phyloP scores from a whole-genome alignment of 2,888 invertebrate genomes.

The Vesta saturnalis region DNA sequence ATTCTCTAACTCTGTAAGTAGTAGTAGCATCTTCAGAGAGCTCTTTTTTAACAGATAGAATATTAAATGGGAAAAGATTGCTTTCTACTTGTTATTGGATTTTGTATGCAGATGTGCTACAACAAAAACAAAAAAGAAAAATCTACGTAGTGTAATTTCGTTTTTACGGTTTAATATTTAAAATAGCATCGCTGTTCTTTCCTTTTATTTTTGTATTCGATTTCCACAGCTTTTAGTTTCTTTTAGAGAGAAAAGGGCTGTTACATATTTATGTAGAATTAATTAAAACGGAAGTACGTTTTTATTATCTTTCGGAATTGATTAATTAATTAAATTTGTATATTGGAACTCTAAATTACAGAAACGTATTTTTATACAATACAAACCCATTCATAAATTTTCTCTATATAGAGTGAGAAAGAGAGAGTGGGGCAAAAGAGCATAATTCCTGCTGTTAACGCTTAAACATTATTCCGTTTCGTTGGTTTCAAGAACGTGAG shows the following conservation, averaged over 20 bases:
- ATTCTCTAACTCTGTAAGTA: neutral
- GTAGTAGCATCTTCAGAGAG: neutral
- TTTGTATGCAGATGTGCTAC: conserved; percentile 25
- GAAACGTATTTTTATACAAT: neutral
- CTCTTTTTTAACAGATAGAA: neutral
- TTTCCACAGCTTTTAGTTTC: neutral
- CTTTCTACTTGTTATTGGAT: conserved; percentile 20
- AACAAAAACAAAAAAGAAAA: conserved; percentile 11
- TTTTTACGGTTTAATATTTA: conserved; percentile 12
- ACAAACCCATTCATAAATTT: conserved; percentile 8
- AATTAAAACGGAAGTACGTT: neutral
- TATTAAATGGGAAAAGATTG: conserved; percentile 8
- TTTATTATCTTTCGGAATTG: no score
- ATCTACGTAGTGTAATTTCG: neutral
- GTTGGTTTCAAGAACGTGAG: conserved; percentile 27
- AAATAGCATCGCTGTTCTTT: neutral
- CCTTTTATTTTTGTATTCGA: neutral
- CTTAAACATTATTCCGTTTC: conserved; percentile 31
- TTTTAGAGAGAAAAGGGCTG: neutral
- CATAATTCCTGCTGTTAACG: conserved; percentile 30
- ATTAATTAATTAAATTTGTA: neutral
- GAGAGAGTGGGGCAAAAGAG: conserved; percentile 13
- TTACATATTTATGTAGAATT: conserved; percentile 7
- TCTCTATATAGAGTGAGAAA: neutral
- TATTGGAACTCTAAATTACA: neutral